phyloP scores from a whole-genome alignment of 2,888 invertebrate species.

The Parnassius mnemosyne region DNA sequence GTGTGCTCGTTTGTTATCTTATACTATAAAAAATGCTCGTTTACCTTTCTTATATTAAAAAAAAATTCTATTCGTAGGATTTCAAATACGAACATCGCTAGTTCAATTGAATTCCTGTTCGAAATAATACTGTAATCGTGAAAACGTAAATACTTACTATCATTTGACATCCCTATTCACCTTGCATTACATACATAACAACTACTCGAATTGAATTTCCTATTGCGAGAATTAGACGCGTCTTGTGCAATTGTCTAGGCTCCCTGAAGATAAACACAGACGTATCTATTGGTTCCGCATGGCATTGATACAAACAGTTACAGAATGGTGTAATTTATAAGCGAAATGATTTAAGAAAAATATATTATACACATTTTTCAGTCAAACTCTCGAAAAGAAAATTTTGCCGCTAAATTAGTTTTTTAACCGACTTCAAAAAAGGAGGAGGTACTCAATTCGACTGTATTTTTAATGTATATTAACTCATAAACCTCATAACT shows the following conservation, averaged over 20 bases:
- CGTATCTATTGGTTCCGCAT: conserved; percentile 30
- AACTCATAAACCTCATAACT: too few species aligned
- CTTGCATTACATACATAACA: conserved; percentile 9
- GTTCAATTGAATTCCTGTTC: too few species aligned
- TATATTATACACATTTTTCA: not conserved
- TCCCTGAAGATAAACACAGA: conserved; percentile 22
- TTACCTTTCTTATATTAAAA: too few species aligned
- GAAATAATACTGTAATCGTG: not conserved
- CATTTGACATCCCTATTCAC: conserved; percentile 13
- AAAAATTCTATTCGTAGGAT: too few species aligned
- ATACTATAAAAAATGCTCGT: too few species aligned
- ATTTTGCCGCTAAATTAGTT: not conserved
- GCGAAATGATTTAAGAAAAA: not conserved
- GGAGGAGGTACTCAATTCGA: too few species aligned
- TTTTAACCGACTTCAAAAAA: too few species aligned
- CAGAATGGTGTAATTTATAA: conserved; percentile 5
- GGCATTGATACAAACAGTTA: conserved; percentile 28
- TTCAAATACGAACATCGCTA: too few species aligned
- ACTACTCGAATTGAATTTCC: conserved; percentile 24
- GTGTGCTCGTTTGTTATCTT: too few species aligned
- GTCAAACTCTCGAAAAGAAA: not conserved
- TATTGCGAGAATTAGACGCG: conserved; percentile 19
- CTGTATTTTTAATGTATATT: too few species aligned
- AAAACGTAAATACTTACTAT: not conserved
- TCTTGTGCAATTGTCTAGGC: conserved; percentile 25